A percentile compares a stretch with the other conserved stretches of the same genome.
Evolutionary conservation across 2,888 invertebrate genomes (phyloP).

Genomic region (Pyrgus malvae): DNA sequence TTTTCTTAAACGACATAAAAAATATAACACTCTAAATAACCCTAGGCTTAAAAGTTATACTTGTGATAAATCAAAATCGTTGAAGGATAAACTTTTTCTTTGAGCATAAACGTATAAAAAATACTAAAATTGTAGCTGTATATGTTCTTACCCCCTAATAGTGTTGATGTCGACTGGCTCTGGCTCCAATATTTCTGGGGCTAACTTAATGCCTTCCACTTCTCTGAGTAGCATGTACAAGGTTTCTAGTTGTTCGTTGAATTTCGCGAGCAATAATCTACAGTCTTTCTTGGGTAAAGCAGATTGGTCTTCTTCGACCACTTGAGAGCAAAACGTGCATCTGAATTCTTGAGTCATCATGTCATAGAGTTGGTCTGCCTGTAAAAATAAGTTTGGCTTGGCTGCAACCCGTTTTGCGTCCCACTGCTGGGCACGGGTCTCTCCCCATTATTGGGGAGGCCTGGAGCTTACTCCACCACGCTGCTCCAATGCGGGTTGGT

Average conservation of each 20-base stretch:
- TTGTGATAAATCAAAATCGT: too few relatives aligned
- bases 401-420: too few relatives aligned
- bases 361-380: slow-evolving; percentile 95
- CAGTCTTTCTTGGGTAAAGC: slow-evolving; percentile 97
- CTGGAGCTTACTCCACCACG: too few relatives aligned
- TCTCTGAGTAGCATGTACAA: slow-evolving; percentile 94
- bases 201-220: slow-evolving; percentile 95
- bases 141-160: slow-evolving; percentile 84
- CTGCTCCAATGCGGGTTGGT: too few relatives aligned
- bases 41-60: too few relatives aligned
- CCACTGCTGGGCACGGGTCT: too few relatives aligned
- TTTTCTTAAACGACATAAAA: too few relatives aligned
- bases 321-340: slow-evolving; percentile 93
- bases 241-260: slow-evolving; percentile 96
- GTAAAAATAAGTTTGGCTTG: slow-evolving; percentile 30
- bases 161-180: slow-evolving; percentile 95
- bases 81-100: too few relatives aligned
- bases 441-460: too few relatives aligned
- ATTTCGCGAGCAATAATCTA: slow-evolving; percentile 92
- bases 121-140: background rate
- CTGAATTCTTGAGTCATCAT: slow-evolving; percentile 91
- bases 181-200: slow-evolving; percentile 96
- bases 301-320: slow-evolving; percentile 97
- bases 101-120: background rate
- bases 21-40: too few relatives aligned